phyloP scores from a whole-genome alignment of 2,113 vertebrate species.

The Leiothrix lutea region DNA sequence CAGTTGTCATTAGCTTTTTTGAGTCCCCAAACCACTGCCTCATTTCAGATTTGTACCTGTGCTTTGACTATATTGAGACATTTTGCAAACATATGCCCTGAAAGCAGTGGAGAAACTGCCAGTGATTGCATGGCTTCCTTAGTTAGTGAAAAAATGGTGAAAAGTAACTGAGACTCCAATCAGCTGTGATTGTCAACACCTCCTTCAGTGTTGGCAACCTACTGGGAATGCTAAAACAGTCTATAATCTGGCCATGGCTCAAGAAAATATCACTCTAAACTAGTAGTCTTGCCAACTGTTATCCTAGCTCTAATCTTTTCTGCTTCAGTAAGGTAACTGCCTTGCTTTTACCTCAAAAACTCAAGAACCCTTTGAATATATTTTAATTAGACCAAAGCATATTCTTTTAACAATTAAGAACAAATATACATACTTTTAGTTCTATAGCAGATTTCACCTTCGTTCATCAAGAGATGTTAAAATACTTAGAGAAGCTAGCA shows the following conservation, averaged over 20 bases:
- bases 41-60: not conserved
- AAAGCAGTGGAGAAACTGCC: not conserved
- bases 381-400: not conserved
- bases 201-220: slow-evolving; percentile 19
- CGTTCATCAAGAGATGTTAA: not conserved
- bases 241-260: not conserved
- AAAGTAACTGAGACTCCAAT: slow-evolving; percentile 20
- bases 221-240: slow-evolving; percentile 21
- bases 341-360: not conserved
- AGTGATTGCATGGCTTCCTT: not conserved
- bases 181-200: slow-evolving; percentile 59
- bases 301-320: not conserved
- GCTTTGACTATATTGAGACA: not conserved
- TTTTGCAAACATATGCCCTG: not conserved
- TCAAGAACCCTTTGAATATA: not conserved
- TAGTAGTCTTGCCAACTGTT: not conserved
- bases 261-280: slow-evolving; percentile 34
- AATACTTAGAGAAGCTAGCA: not conserved
- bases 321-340: not conserved
- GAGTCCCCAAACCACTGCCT: not conserved
- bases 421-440: not conserved
- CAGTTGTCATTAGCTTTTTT: not conserved
- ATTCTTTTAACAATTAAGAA: not conserved
- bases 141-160: slow-evolving; percentile 1
- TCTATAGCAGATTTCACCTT: not conserved